These are phyloP conservation scores for Campaea margaritaria DNA, from an alignment of 2,888 invertebrate genomes.

Conservation along the genomic window DNA sequence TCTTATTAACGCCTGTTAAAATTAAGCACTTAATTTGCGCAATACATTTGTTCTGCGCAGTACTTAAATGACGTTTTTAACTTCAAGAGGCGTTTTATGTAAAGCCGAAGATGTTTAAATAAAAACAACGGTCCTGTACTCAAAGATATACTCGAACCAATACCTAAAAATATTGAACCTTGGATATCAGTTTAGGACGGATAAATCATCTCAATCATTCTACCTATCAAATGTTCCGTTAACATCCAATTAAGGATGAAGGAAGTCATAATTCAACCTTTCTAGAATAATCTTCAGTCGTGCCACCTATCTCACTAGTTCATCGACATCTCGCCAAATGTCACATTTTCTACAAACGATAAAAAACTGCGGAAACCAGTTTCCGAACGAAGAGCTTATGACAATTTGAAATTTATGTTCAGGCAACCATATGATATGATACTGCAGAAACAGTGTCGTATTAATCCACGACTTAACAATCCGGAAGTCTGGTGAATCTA, in stretches of 20 bases:
- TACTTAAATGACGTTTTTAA: too few relatives aligned
- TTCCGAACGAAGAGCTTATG: not conserved
- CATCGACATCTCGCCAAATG: conserved; percentile 9
- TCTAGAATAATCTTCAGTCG: conserved; percentile 16
- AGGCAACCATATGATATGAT: not conserved
- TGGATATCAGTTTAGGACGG: not conserved
- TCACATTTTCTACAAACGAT: not conserved
- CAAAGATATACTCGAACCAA: too few relatives aligned
- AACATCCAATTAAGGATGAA: not conserved
- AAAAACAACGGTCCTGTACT: too few relatives aligned
- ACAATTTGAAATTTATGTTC: not conserved
- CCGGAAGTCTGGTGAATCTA: too few relatives aligned
- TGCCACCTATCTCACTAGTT: conserved; percentile 13
- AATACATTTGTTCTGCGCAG: too few relatives aligned
- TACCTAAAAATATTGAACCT: too few relatives aligned
- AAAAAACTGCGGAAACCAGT: not conserved
- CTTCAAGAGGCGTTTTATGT: too few relatives aligned
- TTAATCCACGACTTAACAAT: too few relatives aligned
- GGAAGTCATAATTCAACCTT: conserved; percentile 19
- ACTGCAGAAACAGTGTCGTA: too few relatives aligned
- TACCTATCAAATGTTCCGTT: not conserved
- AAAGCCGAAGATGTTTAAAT: too few relatives aligned
- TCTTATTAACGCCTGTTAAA: too few relatives aligned
- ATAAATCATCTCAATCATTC: not conserved
- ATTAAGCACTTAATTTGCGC: too few relatives aligned